Evolutionary conservation across 2,888 invertebrate genomes (phyloP).

Genomic region (Toxonevra muliebris): DNA sequence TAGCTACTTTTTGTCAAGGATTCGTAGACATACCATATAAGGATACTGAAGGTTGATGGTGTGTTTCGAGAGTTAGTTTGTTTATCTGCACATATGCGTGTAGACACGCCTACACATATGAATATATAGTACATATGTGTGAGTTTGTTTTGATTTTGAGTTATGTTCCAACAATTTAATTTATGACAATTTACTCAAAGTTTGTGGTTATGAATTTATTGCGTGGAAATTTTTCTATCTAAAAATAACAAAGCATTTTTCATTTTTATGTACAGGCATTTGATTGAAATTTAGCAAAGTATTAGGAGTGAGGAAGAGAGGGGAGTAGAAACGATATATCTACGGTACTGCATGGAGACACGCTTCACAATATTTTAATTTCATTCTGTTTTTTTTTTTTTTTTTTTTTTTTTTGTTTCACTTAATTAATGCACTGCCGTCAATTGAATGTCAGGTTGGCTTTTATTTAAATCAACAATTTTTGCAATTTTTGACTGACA

Average conservation of each 20-base stretch:
- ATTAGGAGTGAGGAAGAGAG: too few species aligned
- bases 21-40: conserved; percentile 3
- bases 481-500: neutral
- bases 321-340: too few species aligned
- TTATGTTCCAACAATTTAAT: conserved; percentile 49
- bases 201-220: conserved; percentile 35
- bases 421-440: conserved; percentile 21
- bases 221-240: conserved; percentile 17
- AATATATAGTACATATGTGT: neutral
- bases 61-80: neutral
- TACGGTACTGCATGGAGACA: too few species aligned
- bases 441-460: conserved; percentile 25
- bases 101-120: neutral
- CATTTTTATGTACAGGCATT: too few species aligned
- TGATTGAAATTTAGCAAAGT: too few species aligned
- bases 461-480: conserved; percentile 15
- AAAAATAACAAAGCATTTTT: too few species aligned
- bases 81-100: neutral
- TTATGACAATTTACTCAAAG: conserved; percentile 41
- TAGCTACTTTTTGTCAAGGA: neutral
- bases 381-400: conserved; percentile 9
- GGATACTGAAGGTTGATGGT: too few species aligned
- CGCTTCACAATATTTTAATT: too few species aligned
- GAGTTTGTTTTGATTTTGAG: conserved; percentile 46
- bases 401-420: conserved; percentile 2